Percentiles rank a stretch among this genome's conserved stretches.
phyloP scores from a whole-genome alignment of 2,888 invertebrate species.

The Phoenoteleia sp. region DNA sequence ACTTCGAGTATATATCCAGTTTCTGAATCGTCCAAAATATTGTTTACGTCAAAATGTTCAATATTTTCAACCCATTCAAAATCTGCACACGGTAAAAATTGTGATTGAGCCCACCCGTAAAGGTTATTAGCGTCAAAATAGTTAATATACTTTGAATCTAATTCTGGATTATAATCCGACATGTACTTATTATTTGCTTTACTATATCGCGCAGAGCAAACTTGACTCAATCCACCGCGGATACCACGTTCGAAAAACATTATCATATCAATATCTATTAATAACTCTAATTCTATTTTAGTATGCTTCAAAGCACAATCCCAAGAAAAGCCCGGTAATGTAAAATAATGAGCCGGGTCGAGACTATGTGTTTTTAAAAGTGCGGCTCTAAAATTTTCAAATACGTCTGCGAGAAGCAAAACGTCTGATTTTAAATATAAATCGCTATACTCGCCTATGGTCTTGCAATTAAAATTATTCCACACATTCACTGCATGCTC shows the following conservation, averaged over 20 bases:
- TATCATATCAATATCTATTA: not conserved
- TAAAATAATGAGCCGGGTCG: not conserved
- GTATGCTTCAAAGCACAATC: not conserved
- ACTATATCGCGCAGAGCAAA: not conserved
- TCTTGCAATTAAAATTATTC: not conserved
- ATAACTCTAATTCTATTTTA: not conserved
- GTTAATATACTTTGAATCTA: not conserved
- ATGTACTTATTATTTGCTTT: not conserved
- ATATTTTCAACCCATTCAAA: not conserved
- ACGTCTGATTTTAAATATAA: not conserved
- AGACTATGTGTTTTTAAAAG: not conserved
- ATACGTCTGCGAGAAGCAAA: not conserved
- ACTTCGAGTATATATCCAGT: not conserved
- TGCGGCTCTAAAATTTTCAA: not conserved
- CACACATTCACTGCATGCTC: slow-evolving; percentile 75
- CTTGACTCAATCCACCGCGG: not conserved
- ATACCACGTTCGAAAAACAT: not conserved
- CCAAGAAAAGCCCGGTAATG: not conserved
- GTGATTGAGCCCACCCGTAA: not conserved
- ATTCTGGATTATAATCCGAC: not conserved
- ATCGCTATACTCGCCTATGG: not conserved
- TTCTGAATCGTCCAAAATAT: not conserved
- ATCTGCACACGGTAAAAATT: not conserved
- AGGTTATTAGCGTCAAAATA: not conserved
- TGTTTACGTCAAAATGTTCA: not conserved